These are phyloP conservation scores for Catocala nupta DNA, from an alignment of 2,888 invertebrate genomes.

Conservation along the genomic window DNA sequence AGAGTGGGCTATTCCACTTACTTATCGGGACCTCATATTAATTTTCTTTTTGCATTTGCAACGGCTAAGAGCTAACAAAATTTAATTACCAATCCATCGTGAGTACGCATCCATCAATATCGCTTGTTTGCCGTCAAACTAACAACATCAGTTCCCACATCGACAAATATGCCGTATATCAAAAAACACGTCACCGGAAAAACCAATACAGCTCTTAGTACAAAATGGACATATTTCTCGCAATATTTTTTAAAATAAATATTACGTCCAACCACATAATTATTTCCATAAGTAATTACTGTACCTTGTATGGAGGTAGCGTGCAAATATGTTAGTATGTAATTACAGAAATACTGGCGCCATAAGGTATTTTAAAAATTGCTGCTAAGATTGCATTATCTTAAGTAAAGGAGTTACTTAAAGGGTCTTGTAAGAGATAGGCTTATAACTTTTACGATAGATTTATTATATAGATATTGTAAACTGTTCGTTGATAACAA, in stretches of 20 bases:
- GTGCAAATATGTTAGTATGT: conserved; percentile 49
- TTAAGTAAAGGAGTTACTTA: conserved; percentile 20
- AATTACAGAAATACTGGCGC: conserved; percentile 45
- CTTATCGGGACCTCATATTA: no score
- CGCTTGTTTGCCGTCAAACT: no score
- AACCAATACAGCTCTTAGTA: background rate
- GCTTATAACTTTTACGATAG: background rate
- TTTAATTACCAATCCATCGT: no score
- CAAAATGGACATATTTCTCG: background rate
- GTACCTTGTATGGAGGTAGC: conserved; percentile 43
- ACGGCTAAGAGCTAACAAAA: no score
- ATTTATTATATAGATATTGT: conserved; percentile 6
- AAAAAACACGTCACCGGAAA: background rate
- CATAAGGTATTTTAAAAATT: conserved; percentile 33
- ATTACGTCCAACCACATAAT: conserved; percentile 41
- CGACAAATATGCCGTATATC: background rate
- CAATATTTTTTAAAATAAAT: conserved; percentile 13
- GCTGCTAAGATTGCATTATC: conserved; percentile 22
- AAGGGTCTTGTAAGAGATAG: conserved; percentile 9
- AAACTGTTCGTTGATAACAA: background rate
- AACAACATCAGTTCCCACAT: background rate
- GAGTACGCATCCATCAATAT: no score
- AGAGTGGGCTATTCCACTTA: no score
- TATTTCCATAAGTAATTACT: conserved; percentile 44
- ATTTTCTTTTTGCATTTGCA: no score